These are phyloP conservation scores for Sciurus vulgaris DNA, from an alignment of 2,797 vertebrate species.

Conservation along the genomic window DNA sequence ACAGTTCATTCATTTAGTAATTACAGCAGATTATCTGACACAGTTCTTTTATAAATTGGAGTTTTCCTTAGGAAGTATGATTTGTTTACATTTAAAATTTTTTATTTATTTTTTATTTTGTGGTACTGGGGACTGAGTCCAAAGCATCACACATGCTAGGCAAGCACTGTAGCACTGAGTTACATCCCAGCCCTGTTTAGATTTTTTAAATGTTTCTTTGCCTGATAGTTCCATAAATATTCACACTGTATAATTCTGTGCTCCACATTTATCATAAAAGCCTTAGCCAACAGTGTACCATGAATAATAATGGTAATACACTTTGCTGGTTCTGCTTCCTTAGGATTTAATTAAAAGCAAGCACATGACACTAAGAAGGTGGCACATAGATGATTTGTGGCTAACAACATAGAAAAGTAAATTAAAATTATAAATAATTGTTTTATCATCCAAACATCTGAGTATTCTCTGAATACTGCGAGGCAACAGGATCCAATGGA, in stretches of 20 bases:
- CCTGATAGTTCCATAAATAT: slow-evolving; percentile 3
- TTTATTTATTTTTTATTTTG: not conserved
- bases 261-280: slow-evolving; percentile 25
- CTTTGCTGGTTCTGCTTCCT: slow-evolving; percentile 39
- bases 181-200: not conserved
- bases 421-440: slow-evolving; percentile 60
- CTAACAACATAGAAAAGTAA: slow-evolving; percentile 32
- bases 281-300: not conserved
- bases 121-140: not conserved
- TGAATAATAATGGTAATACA: slow-evolving; percentile 44
- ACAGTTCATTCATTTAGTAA: slow-evolving; percentile 67
- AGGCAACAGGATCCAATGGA: not conserved
- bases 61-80: slow-evolving; percentile 14
- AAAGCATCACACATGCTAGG: not conserved
- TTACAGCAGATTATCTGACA: slow-evolving; percentile 57
- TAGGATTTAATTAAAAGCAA: slow-evolving; percentile 70
- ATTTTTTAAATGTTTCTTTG: not conserved
- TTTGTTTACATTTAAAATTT: slow-evolving; percentile 38
- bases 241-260: not conserved
- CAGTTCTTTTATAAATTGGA: slow-evolving; percentile 45
- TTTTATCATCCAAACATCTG: not conserved
- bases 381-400: slow-evolving; percentile 38
- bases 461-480: not conserved
- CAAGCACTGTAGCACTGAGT: not conserved
- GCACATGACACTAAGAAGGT: not conserved